Evolutionary conservation across 2,888 invertebrate genomes (phyloP), one percentile per base, ranked within the genome.

Genomic region (Rhamnusium bicolor): DNA sequence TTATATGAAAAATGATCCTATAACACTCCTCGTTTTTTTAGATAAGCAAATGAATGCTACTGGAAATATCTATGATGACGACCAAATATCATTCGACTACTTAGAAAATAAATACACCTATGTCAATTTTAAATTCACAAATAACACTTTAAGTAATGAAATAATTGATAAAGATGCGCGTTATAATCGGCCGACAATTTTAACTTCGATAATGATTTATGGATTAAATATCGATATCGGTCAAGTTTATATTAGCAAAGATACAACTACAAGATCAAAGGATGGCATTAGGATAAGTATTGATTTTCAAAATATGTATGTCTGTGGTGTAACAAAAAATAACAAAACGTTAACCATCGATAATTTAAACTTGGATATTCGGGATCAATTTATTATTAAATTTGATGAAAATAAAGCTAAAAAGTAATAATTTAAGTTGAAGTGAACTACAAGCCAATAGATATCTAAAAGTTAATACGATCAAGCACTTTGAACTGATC

Each of bases 21-120:
- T 78, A 29, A 82, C 77, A 32, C 49, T 84, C 7, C 78, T 81
- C 21, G 70, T 80, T 27, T 79, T 75, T 69, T 72, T 79, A 21
- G 80, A 82, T 60, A 53, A 69, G 24, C 67, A 72, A 72, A 56
- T 68, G 46, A 88, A 85, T 21, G 97, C 98, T 0, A 88, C 89
- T 21, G 97, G 97, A 61, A 91, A 92, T 0, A 87, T 98, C 2
- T 98, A 96, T 86, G 92, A 96, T 68, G 98, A 98, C 86, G 98
- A 98, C 86, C 96, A 95, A 1, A 93, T 94, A 77, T 94, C 94
- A 0, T 96, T 92, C 49, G 68, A 81, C 2, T 82, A 81, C 47
- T 32, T 72, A 29, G 65, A 74, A 51, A 46, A 60, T 21, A 60
- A 69, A n/a, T 69, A 69, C 18, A 60, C 49, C 10, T 69, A 61